Evolutionary conservation across 2,888 invertebrate genomes (phyloP), one percentile per base, ranked within the genome.

Genomic region (Diaprepes abbreviatus): DNA sequence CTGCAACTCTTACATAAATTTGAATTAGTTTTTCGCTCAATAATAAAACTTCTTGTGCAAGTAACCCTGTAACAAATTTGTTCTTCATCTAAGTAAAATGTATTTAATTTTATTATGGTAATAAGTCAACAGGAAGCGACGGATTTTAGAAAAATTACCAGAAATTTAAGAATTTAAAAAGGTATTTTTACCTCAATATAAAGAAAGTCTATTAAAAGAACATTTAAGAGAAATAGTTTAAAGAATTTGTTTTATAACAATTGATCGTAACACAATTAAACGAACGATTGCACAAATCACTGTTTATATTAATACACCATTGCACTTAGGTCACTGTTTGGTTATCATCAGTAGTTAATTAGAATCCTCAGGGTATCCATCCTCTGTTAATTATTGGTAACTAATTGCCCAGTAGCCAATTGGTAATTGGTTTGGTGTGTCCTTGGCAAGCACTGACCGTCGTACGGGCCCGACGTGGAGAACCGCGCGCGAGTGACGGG

Each of bases 401-500:
- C 48, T 50, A 50, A 50, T 31, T 28, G 14, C 16, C 16, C 48
- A 50, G 48, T 50, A 50, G 48, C 28, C 28, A 50, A 50, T 12
- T 50, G 28, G 16, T 50, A 50, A 50, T 50, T 28, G 16, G 28
- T 50, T 50, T 50, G 21, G 48, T 48, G 48, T 50, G 48, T 50
- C 48, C 48, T 50, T 50, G 48, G 48, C 48, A 9, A 50, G 28
- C 48, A 50, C 48, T 50, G 48, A 50, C 48, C 48, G 48, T 50
- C 21, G 57, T 38, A 43, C 59, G 28, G 31, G 10, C 43, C 60
- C 45, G 45, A 43, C 43, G 40, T 38, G 48, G 57, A 69, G 43
- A 9, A 65, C 60, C 31, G 69, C 54, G 55, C 70, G 62, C 70
- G 66, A 71, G 71, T 68, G 68, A 71, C 71, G 68, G 69, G 68